These are phyloP conservation scores for Microtus oregoni DNA, from an alignment of 2,113 vertebrate species.

Conservation along the genomic window DNA sequence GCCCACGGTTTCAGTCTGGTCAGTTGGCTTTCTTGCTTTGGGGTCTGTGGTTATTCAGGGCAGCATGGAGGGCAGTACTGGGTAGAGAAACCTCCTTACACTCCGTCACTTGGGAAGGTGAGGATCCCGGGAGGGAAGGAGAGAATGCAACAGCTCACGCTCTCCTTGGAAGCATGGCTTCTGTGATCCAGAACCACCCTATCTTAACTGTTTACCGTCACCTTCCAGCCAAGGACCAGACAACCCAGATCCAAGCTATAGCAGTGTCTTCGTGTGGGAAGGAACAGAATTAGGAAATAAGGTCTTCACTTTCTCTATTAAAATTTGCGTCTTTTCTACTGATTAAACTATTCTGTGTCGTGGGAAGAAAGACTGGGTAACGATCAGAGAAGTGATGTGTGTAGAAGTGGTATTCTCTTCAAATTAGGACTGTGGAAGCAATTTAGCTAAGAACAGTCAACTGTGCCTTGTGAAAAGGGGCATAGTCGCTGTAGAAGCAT, in stretches of 20 bases:
- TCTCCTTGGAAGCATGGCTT: not conserved
- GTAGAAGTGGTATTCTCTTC: not conserved
- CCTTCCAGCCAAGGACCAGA: not conserved
- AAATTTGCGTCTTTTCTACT: not conserved
- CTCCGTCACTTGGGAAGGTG: not conserved
- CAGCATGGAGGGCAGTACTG: not conserved
- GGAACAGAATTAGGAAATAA: not conserved
- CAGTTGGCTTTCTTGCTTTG: not conserved
- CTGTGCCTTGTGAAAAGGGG: not conserved
- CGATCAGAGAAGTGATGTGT: not conserved
- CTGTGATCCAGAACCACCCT: not conserved
- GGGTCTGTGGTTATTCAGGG: not conserved
- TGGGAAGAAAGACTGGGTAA: not conserved
- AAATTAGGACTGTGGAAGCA: not conserved
- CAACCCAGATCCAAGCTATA: not conserved
- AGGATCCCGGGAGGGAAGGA: not conserved
- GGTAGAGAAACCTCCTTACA: not conserved
- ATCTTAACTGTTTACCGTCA: not conserved
- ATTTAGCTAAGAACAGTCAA: not conserved
- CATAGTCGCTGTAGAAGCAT: not conserved
- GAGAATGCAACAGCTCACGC: not conserved
- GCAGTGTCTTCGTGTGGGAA: not conserved
- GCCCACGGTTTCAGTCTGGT: not conserved
- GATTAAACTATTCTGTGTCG: not conserved
- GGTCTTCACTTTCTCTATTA: not conserved